Conservation (phyloP, 2,113 vertebrate species). For the Odocoileus virginianus region DNA sequence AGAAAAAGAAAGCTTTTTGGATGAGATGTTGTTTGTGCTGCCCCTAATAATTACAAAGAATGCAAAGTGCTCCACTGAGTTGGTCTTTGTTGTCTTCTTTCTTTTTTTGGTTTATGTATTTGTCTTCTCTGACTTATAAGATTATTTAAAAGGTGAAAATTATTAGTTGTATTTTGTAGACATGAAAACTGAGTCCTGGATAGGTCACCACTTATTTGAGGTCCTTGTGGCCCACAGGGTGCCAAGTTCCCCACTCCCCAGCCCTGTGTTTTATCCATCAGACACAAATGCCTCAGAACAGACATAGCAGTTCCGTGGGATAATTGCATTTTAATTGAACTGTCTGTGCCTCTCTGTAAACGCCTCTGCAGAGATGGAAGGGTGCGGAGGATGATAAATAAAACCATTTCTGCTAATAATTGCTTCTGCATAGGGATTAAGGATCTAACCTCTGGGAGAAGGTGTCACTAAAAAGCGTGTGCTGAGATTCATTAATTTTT, state of each 20-base stretch:
- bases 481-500: background rate
- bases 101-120: background rate
- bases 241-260: background rate
- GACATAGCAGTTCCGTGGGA: constrained; percentile 28
- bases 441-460: background rate
- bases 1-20: background rate
- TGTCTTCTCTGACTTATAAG: background rate
- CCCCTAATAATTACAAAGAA: background rate
- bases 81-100: background rate
- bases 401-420: constrained; percentile 54
- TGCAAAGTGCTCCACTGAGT: background rate
- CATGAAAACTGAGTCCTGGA: background rate
- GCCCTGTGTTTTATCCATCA: background rate
- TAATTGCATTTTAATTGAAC: constrained; percentile 65
- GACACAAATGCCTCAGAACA: constrained; percentile 20
- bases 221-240: background rate
- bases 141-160: background rate
- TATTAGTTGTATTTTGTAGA: background rate
- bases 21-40: background rate
- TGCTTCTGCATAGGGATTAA: background rate
- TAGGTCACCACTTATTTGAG: background rate
- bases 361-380: constrained; percentile 49
- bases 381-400: constrained; percentile 41
- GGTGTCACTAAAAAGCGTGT: background rate
- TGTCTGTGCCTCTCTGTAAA: constrained; percentile 51